Evolutionary conservation across 2,113 vertebrate genomes (phyloP), one percentile per base, ranked within the genome.

Genomic region (Coreoperca whiteheadi): DNA sequence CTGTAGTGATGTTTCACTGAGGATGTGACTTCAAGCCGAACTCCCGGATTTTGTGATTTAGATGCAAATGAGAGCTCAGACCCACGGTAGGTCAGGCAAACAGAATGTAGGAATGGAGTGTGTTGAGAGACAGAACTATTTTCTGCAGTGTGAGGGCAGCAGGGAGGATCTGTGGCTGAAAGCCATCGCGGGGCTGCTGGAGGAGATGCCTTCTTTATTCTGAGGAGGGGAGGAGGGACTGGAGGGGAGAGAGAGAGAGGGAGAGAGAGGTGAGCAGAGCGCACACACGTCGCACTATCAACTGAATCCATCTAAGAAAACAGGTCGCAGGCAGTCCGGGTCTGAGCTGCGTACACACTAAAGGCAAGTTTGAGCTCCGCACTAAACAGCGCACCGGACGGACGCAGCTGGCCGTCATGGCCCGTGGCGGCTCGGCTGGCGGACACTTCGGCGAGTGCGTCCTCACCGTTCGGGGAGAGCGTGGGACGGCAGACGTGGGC

Each of bases 301-400:
- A 90, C 93, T 94, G 96, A 95, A 96, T 96, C 95, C 96, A 96
- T 96, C 95, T 95, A 94, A 86, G 93, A 86, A 93, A 97, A 96
- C 96, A 96, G 96, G 95, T 97, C 94, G 93, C 92, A 85, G 93
- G 95, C 94, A 96, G 95, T 96, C 81, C 69, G 84, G 67, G 41
- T 87, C 93, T 84, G 90, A 93, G 93, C 90, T 60, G 84, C 84
- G 92, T 82, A 90, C 72, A 21, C 78, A 66, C 86, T 30, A 5
- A 91, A 93, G 87, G 92, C 92, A 95, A 91, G 88, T 94, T 94
- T 94, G 50, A 56, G 76, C 67, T 68, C 30, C 56, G 32, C 25
- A 60, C 59, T 32, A 8, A 94, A 92, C 77, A 84, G 43, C 85
- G 89, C 93, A 74, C 81, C 89, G 80, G 94, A 92, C 84, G 81